phyloP scores from a whole-genome alignment of 2,888 invertebrate species.

The Coleophora deauratella region DNA sequence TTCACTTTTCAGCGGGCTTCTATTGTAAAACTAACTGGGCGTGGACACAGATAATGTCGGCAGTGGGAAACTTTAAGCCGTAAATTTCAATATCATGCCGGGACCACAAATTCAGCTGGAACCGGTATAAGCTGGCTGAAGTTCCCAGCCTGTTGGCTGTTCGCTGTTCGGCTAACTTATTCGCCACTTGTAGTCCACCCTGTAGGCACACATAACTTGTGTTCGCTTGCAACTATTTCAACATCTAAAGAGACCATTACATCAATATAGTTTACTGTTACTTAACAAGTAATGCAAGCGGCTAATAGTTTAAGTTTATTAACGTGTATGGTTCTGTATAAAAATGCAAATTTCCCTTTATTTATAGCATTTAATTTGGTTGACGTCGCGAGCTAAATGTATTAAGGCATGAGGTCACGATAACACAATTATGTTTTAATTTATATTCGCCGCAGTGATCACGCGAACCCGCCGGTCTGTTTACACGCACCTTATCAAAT shows the following conservation, averaged over 20 bases:
- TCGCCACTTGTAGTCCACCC: constrained; percentile 28
- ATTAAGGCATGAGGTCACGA: constrained; percentile 68
- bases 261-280: constrained; percentile 5
- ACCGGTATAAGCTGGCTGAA: constrained; percentile 47
- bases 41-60: constrained; percentile 31
- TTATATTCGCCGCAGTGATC: constrained; percentile 62
- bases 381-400: constrained; percentile 41
- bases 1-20: constrained; percentile 23
- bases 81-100: constrained; percentile 54
- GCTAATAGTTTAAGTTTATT: too few species aligned
- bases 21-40: constrained; percentile 25
- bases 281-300: too few species aligned
- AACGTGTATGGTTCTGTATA: constrained; percentile 7
- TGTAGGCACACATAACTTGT: constrained; percentile 22
- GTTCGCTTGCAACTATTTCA: too few species aligned
- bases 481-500: constrained; percentile 43
- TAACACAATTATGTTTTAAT: constrained; percentile 74
- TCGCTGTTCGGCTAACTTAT: constrained; percentile 34
- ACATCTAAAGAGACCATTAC: too few species aligned
- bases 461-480: constrained; percentile 37
- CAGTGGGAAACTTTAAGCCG: constrained; percentile 52
- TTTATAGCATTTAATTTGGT: constrained; percentile 32
- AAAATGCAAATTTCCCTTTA: constrained; percentile 28
- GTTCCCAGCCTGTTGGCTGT: constrained; percentile 15
- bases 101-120: constrained; percentile 10